Evolutionary conservation across 1,140 invertebrate genomes (phyloP).

Genomic region (Temnothorax nylanderi): DNA sequence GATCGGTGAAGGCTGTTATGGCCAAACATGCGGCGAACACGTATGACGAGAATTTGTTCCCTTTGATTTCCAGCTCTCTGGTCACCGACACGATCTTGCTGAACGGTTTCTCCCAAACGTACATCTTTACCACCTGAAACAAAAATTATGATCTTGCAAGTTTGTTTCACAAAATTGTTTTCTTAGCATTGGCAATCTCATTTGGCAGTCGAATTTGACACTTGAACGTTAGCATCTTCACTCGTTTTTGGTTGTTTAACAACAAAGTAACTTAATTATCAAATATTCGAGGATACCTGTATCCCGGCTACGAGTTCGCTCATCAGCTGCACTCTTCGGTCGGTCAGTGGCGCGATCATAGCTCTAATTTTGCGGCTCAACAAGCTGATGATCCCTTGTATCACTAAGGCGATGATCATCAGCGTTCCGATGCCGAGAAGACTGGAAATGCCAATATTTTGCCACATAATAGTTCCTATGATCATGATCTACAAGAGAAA

Average conservation of each 20-base stretch:
- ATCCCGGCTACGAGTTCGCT: conserved; percentile 91
- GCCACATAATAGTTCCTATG: conserved; percentile 89
- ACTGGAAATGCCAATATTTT: conserved; percentile 88
- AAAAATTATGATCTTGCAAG: not conserved
- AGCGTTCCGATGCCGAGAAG: conserved; percentile 90
- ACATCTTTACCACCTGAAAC: conserved; percentile 91
- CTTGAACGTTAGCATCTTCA: not conserved
- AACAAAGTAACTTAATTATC: not conserved
- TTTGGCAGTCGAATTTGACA: too few relatives aligned
- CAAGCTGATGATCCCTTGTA: conserved; percentile 89
- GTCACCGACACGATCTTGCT: conserved; percentile 86
- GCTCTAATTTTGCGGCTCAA: conserved; percentile 86
- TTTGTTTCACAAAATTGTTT: not conserved
- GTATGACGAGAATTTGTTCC: conserved; percentile 90
- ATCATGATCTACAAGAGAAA: conserved; percentile 81
- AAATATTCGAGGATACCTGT: conserved; percentile 83
- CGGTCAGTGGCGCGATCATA: conserved; percentile 88
- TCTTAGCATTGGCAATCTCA: not conserved
- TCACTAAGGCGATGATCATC: conserved; percentile 87
- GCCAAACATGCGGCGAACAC: conserved; percentile 90
- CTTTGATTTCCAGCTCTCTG: conserved; percentile 88
- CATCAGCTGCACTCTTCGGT: conserved; percentile 92
- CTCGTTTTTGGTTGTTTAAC: not conserved
- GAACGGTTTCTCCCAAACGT: conserved; percentile 91
- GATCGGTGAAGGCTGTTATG: conserved; percentile 90